phyloP scores from a whole-genome alignment of 2,888 invertebrate species.

The Heliconius aoede region DNA sequence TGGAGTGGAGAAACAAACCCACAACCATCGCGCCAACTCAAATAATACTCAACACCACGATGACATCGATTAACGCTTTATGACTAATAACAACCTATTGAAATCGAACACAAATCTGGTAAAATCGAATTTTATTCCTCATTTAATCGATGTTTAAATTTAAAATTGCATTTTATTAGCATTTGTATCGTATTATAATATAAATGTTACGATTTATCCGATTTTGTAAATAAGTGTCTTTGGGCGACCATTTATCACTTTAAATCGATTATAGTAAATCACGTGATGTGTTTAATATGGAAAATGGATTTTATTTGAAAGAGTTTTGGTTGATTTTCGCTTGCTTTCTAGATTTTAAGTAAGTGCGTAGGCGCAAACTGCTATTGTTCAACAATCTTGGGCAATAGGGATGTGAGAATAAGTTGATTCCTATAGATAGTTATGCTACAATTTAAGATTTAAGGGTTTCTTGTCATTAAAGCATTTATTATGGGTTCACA shows the following conservation, averaged over 20 bases:
- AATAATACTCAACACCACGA: not conserved
- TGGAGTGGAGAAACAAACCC: not conserved
- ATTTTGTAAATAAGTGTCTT: slow-evolving; percentile 35
- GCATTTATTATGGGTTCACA: not conserved
- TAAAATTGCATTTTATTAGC: slow-evolving; percentile 34
- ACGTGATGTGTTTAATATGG: slow-evolving; percentile 4
- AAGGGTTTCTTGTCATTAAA: not conserved
- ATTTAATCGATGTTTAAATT: slow-evolving; percentile 28
- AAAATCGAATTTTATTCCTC: slow-evolving; percentile 19
- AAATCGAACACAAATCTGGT: slow-evolving; percentile 20
- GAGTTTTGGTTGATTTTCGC: slow-evolving; percentile 30
- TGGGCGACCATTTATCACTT: slow-evolving; percentile 51
- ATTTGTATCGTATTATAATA: slow-evolving; percentile 33
- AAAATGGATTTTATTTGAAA: slow-evolving; percentile 20
- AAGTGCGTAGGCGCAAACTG: slow-evolving; percentile 45
- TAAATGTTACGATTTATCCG: slow-evolving; percentile 37
- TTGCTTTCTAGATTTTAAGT: not conserved
- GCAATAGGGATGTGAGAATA: slow-evolving; percentile 45
- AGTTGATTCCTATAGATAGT: slow-evolving; percentile 14
- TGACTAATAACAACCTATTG: not conserved
- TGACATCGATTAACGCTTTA: slow-evolving; percentile 16
- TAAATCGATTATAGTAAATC: slow-evolving; percentile 54
- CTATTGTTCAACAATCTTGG: slow-evolving; percentile 46
- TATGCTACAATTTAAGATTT: slow-evolving; percentile 7
- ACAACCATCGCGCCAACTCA: not conserved